Evolutionary conservation across 2,113 vertebrate species (phyloP).

Genomic region (Nematolebias whitei): DNA sequence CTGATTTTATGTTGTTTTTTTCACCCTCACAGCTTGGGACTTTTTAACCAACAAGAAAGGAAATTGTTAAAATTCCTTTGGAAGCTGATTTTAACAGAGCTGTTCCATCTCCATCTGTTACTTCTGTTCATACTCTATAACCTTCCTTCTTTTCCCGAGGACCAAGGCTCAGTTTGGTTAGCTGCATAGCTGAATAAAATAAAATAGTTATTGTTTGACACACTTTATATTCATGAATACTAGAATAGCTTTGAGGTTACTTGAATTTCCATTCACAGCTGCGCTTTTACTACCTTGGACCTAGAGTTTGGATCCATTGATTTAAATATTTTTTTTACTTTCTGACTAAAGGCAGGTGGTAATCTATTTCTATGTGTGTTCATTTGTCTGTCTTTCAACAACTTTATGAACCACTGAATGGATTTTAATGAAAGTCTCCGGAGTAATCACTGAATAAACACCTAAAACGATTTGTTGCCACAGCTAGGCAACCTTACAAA

Average conservation of each 20-base stretch:
- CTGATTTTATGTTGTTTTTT: conserved; percentile 1
- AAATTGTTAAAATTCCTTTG: conserved; percentile 29
- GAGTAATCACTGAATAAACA: too few relatives aligned
- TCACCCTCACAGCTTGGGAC: background rate
- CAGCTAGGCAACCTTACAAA: too few relatives aligned
- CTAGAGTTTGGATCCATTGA: background rate
- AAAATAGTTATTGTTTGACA: conserved; percentile 16
- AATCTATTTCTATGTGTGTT: too few relatives aligned
- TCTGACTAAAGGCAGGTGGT: background rate
- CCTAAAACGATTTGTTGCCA: too few relatives aligned
- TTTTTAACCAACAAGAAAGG: background rate
- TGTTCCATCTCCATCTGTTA: conserved; percentile 19
- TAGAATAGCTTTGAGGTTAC: background rate
- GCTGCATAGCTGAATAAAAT: conserved; percentile 8
- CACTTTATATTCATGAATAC: background rate
- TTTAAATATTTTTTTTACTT: background rate
- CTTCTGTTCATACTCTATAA: background rate
- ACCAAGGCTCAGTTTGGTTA: conserved; percentile 7
- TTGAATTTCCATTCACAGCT: background rate
- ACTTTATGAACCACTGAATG: too few relatives aligned
- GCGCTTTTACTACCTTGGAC: background rate
- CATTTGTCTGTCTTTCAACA: too few relatives aligned
- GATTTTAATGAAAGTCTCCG: too few relatives aligned
- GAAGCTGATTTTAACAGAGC: conserved; percentile 1
- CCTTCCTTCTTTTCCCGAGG: conserved; percentile 6